Conservation (phyloP, 2,888 invertebrate species). For the Myopa testacea region DNA sequence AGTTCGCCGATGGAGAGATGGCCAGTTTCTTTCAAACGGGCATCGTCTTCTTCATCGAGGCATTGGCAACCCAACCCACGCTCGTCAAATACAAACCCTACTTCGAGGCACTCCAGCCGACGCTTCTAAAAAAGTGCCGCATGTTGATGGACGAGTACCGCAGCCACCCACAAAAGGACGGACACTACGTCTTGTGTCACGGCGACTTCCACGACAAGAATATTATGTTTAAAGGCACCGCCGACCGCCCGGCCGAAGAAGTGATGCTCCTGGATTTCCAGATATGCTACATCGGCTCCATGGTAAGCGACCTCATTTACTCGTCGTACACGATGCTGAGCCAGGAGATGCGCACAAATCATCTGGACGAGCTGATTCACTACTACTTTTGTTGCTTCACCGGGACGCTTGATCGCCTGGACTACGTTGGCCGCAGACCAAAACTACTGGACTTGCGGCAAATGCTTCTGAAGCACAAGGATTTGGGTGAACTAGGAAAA, state of each 20-base stretch:
- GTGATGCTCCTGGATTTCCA: conserved; percentile 59
- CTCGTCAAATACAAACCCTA: conserved; percentile 49
- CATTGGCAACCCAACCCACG: conserved; percentile 42
- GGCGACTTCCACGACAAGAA: conserved; percentile 61
- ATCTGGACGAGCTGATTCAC: conserved; percentile 52
- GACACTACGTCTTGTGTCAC: conserved; percentile 55
- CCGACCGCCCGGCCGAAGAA: conserved; percentile 46
- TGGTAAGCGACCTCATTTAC: conserved; percentile 52
- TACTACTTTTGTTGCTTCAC: conserved; percentile 53
- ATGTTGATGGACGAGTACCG: conserved; percentile 31
- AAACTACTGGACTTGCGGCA: conserved; percentile 48
- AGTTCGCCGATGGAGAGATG: conserved; percentile 36
- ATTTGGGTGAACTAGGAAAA: conserved; percentile 47
- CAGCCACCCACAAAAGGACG: conserved; percentile 43
- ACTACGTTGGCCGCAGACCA: conserved; percentile 53
- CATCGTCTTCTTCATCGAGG: conserved; percentile 37
- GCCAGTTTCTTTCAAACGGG: conserved; percentile 40
- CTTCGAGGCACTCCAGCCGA: conserved; percentile 47
- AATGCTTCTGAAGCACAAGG: conserved; percentile 45
- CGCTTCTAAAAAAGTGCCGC: conserved; percentile 33
- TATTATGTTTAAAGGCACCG: conserved; percentile 55
- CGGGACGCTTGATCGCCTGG: conserved; percentile 49
- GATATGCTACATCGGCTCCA: conserved; percentile 52
- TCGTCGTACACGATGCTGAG: conserved; percentile 54
- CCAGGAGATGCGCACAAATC: conserved; percentile 46